Base-by-base conservation (phyloP, 2,888 invertebrate genomes). In the Geophilus truncorum region DNA sequence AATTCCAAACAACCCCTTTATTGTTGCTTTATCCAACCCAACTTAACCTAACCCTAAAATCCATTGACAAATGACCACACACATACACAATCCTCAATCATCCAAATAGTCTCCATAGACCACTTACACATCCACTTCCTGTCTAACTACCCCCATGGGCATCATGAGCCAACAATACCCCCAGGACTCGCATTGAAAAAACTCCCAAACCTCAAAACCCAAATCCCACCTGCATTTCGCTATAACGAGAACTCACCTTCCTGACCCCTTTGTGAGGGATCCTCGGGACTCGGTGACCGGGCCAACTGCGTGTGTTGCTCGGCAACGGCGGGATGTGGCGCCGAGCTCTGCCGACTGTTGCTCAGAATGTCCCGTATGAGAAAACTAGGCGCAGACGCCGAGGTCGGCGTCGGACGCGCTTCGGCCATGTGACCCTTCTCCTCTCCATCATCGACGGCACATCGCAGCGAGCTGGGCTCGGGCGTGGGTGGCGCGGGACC, bases 291-390 rank as follows among this genome's bases (percentile, higher is more conserved):
- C 25, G 70, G 70, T 28, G 70, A 70, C 70, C 70, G 70, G 25
- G 70, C 70, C 70, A 70, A 25, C 28, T 70, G 25, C 15, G 70
- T 70, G 12, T 25, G 70, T 25, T 70, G 70, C 28, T 70, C 70
- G 25, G 70, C 70, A 51, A 51, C 51, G 25, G 70, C 70, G 3
- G 70, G 25, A 70, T 70, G 70, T n/a, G 70, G 70, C 70, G 70
- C 70, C 70, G 70, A 15, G 25, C 70, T 70, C 70, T 28, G 80
- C 25, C 81, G 75, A 34, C 28, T 81, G 51, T 81, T 57, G 80
- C 80, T 81, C n/a, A 81, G 57, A 34, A 81, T 81, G 81, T 81
- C 81, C 77, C 81, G 80, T 30, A 81, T 81, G 21, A 81, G 80
- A 40, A 81, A 81, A 36, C 80, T 81, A 10, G 81, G 81, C 34